A percentile compares a stretch with the other conserved stretches of the same genome.
These are phyloP conservation scores for Bursaphelenchus okinawaensis DNA, from an alignment of 2,888 invertebrate species.

Conservation along the genomic window DNA sequence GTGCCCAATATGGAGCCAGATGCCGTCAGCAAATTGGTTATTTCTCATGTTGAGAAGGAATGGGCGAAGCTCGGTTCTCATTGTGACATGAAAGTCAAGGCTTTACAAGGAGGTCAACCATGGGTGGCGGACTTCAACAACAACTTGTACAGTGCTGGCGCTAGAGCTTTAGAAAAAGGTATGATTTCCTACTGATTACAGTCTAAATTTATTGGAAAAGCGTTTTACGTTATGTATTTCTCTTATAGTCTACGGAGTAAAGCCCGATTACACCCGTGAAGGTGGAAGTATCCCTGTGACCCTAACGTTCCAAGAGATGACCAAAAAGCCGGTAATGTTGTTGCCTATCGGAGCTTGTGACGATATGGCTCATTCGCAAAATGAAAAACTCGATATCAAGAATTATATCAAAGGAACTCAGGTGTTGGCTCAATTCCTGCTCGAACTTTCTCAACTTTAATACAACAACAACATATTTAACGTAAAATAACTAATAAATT, in stretches of 20 bases:
- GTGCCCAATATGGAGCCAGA: slow-evolving; percentile 88
- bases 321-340: slow-evolving; percentile 79
- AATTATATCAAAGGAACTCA: slow-evolving; percentile 56
- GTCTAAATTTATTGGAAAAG: slow-evolving; percentile 2
- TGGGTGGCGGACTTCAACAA: slow-evolving; percentile 90
- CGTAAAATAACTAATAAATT: too few relatives aligned
- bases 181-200: slow-evolving; percentile 12
- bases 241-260: slow-evolving; percentile 73
- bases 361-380: slow-evolving; percentile 94
- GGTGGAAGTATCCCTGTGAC: slow-evolving; percentile 97
- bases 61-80: slow-evolving; percentile 72
- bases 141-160: slow-evolving; percentile 83
- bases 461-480: background rate
- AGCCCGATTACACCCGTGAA: slow-evolving; percentile 90
- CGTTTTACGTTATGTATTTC: slow-evolving; percentile 24
- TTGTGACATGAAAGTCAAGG: slow-evolving; percentile 65
- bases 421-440: slow-evolving; percentile 48
- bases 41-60: slow-evolving; percentile 70
- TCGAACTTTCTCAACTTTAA: slow-evolving; percentile 43
- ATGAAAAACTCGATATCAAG: slow-evolving; percentile 79
- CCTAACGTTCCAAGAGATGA: slow-evolving; percentile 68
- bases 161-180: slow-evolving; percentile 61
- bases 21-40: slow-evolving; percentile 71
- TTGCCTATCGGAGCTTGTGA: slow-evolving; percentile 90
- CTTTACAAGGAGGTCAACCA: slow-evolving; percentile 74